Percentiles rank a stretch among this genome's conserved stretches.
Conservation (phyloP, 2,797 vertebrate genomes). For the Crax fasciolata region DNA sequence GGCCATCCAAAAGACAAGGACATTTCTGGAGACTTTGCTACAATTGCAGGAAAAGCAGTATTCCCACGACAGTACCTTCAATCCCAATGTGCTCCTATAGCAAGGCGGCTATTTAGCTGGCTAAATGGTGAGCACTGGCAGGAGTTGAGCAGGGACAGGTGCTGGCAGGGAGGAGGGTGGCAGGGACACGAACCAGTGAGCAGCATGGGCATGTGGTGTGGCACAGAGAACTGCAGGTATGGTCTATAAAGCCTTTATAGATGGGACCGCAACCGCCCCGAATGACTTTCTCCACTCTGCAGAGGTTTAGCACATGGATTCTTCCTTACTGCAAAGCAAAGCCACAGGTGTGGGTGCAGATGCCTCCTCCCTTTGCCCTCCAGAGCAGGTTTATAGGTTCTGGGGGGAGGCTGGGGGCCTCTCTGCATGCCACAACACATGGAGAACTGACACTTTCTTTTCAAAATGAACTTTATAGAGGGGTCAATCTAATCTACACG, state of each 20-base stretch:
- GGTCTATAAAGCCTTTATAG: not conserved
- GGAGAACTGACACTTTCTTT: not conserved
- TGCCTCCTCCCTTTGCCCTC: not conserved
- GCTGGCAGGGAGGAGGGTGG: not conserved
- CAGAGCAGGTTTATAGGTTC: not conserved
- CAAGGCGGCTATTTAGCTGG: rapidly evolving
- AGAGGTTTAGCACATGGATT: rapidly evolving
- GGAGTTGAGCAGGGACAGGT: not conserved
- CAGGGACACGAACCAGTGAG: not conserved
- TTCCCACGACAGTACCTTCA: not conserved
- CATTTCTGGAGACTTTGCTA: not conserved
- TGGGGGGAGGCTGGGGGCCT: not conserved
- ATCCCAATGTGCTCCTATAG: rapidly evolving
- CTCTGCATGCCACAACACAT: not conserved
- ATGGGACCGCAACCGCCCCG: not conserved
- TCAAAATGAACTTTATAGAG: not conserved
- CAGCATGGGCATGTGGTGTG: not conserved
- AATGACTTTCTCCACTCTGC: not conserved
- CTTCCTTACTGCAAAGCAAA: not conserved
- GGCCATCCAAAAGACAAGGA: not conserved
- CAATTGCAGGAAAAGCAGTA: not conserved
- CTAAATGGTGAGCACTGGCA: not conserved
- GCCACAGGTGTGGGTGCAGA: not conserved
- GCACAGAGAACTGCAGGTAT: not conserved
- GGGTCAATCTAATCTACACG: not conserved